These are phyloP conservation scores for Dicaeum eximium DNA, from an alignment of 2,113 vertebrate genomes.

Conservation along the genomic window DNA sequence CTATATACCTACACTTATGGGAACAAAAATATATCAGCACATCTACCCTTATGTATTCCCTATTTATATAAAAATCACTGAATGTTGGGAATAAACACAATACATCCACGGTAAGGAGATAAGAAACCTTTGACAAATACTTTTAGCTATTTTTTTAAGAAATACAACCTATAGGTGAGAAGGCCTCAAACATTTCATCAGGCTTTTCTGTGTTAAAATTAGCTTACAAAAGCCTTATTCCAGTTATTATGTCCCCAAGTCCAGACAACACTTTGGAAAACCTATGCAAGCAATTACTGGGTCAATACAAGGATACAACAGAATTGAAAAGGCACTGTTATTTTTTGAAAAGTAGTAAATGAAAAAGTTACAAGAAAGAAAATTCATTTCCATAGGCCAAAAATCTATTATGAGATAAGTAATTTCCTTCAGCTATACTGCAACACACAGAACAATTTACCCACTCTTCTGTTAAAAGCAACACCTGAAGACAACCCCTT, in stretches of 20 bases:
- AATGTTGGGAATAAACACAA: not conserved
- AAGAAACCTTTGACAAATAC: not conserved
- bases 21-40: not conserved
- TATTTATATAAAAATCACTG: not conserved
- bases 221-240: not conserved
- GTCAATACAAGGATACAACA: not conserved
- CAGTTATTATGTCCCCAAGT: not conserved
- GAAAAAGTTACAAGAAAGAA: not conserved
- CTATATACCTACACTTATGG: not conserved
- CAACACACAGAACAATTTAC: not conserved
- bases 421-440: not conserved
- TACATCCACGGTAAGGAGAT: not conserved
- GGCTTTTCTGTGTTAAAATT: not conserved
- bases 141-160: not conserved
- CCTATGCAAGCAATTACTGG: not conserved
- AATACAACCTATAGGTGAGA: not conserved
- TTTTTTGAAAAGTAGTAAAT: not conserved
- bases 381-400: not conserved
- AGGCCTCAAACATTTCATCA: not conserved
- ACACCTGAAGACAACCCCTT: not conserved
- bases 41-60: not conserved
- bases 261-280: not conserved
- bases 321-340: not conserved
- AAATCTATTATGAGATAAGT: not conserved
- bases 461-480: not conserved